A percentile compares a stretch with the other conserved stretches of the same genome.
phyloP scores from a whole-genome alignment of 2,888 invertebrate genomes.

The Pandemis heparana region DNA sequence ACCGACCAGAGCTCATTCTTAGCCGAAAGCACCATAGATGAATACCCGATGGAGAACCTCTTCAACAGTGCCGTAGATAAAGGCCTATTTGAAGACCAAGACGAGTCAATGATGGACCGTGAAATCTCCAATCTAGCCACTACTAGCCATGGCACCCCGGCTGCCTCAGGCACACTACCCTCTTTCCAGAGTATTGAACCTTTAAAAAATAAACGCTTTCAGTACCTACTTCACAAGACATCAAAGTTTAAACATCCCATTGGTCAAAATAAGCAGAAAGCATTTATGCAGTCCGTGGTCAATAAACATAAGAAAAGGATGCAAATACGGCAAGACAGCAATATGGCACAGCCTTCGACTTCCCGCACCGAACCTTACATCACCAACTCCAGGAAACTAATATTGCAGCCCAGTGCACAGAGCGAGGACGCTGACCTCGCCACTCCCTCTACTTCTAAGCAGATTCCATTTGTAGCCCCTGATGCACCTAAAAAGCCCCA shows the following conservation, averaged over 20 bases:
- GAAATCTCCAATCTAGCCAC: slow-evolving; percentile 82
- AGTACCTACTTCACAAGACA: slow-evolving; percentile 81
- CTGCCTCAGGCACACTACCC: slow-evolving; percentile 70
- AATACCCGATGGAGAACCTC: slow-evolving; percentile 82
- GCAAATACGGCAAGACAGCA: slow-evolving; percentile 70
- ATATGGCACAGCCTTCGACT: slow-evolving; percentile 73
- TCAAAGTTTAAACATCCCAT: slow-evolving; percentile 83
- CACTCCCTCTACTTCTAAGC: slow-evolving; percentile 75
- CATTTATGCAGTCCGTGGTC: slow-evolving; percentile 82
- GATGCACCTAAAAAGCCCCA: slow-evolving; percentile 74
- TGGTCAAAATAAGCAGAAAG: slow-evolving; percentile 81
- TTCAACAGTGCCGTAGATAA: slow-evolving; percentile 82
- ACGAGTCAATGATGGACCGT: slow-evolving; percentile 80
- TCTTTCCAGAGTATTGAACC: slow-evolving; percentile 81
- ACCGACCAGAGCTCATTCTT: slow-evolving; percentile 81
- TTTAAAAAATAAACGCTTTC: slow-evolving; percentile 80
- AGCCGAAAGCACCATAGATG: slow-evolving; percentile 80
- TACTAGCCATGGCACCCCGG: slow-evolving; percentile 77
- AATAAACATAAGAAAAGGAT: slow-evolving; percentile 83
- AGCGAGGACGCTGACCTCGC: slow-evolving; percentile 70
- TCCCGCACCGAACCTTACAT: slow-evolving; percentile 75
- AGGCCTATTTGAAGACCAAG: slow-evolving; percentile 79
- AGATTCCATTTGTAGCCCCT: slow-evolving; percentile 68
- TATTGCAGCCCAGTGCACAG: slow-evolving; percentile 68
- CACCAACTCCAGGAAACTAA: slow-evolving; percentile 71